Conservation (phyloP, 1,140 invertebrate genomes). For the Drosophila arizonae region DNA sequence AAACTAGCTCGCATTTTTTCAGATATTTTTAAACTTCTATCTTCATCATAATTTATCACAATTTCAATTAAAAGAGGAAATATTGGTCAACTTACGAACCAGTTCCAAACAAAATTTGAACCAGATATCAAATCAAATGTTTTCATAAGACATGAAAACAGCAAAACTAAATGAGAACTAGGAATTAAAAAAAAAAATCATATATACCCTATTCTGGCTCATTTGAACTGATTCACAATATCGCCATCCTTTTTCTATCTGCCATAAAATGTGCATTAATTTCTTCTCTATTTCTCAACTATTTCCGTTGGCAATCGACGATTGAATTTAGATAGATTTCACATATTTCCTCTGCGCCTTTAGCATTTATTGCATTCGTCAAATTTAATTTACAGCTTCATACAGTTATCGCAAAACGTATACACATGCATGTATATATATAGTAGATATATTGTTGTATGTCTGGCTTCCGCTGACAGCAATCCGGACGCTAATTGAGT, state of each 20-base stretch:
- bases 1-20: no score
- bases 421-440: not conserved
- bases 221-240: not conserved
- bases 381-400: conserved; percentile 6
- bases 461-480: not conserved
- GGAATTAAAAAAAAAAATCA: no score
- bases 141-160: no score
- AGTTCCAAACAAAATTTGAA: no score
- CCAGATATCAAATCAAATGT: no score
- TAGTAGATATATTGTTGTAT: not conserved
- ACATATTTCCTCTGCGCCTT: not conserved
- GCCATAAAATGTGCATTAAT: no score
- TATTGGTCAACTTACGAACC: no score
- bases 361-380: conserved; percentile 5
- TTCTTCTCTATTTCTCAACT: no score
- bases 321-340: not conserved
- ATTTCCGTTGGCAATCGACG: not conserved
- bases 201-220: not conserved
- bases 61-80: no score
- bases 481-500: conserved; percentile 10
- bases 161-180: no score
- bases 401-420: not conserved
- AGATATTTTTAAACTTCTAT: no score
- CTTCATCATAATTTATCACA: no score
- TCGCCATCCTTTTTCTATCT: not conserved